Evolutionary conservation across 2,888 invertebrate species (phyloP).

Genomic region (Himalopsyche japonica): DNA sequence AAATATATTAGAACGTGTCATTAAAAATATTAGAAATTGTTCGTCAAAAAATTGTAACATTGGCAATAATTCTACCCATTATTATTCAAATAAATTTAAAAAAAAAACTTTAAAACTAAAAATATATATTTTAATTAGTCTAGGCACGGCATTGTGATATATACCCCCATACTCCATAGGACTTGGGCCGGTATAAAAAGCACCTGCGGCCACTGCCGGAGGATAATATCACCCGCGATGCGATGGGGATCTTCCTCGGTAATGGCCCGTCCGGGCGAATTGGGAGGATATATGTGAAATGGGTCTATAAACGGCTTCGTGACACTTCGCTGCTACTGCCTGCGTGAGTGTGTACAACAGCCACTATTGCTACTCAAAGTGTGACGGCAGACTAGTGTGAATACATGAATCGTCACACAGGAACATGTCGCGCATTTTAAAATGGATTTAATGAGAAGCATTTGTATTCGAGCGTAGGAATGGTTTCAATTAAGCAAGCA

Average conservation of each 20-base stretch:
- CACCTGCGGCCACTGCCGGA: constrained; percentile 28
- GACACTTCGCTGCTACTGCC: not conserved
- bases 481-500: too few species aligned
- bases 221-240: not conserved
- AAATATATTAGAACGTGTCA: too few species aligned
- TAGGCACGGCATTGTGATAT: not conserved
- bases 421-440: not conserved
- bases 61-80: too few species aligned
- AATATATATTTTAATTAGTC: not conserved
- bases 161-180: not conserved
- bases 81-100: too few species aligned
- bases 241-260: not conserved
- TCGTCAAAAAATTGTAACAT: too few species aligned
- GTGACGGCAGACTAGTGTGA: not conserved
- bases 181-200: constrained; percentile 18
- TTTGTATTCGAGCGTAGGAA: too few species aligned
- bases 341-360: not conserved
- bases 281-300: not conserved
- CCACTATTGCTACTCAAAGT: not conserved
- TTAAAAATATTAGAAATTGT: too few species aligned
- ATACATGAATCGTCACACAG: not conserved
- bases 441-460: not conserved
- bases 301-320: not conserved
- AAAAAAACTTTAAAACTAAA: too few species aligned
- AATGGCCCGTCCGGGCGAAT: not conserved